Percentiles rank a stretch among this genome's conserved stretches.
Conservation (phyloP, 2,888 invertebrate genomes). For the Resseliella maxima region DNA sequence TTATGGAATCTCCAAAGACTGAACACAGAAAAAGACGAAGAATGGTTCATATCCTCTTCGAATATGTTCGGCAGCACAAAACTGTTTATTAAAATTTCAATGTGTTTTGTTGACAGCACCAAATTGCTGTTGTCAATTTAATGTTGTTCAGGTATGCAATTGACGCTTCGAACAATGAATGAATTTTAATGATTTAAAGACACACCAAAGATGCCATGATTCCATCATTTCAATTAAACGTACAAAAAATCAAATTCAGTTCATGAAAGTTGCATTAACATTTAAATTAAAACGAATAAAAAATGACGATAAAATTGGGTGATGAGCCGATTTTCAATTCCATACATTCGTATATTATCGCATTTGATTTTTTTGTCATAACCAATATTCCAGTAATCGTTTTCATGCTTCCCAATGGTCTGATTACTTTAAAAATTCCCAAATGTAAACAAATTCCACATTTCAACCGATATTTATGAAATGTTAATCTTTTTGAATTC, state of each 20-base stretch:
- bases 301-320: not conserved
- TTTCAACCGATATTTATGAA: not conserved
- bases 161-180: constrained; percentile 43
- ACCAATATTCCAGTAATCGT: not conserved
- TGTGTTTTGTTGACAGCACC: not conserved
- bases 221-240: not conserved
- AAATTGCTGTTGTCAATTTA: not conserved
- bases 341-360: not conserved
- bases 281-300: not conserved
- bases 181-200: not conserved
- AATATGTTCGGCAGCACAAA: not conserved
- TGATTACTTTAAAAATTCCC: not conserved
- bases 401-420: not conserved
- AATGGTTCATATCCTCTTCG: not conserved
- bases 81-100: not conserved
- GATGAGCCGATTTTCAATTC: not conserved
- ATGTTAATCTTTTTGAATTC: not conserved
- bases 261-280: not conserved
- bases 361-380: not conserved
- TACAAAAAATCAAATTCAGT: not conserved
- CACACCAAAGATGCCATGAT: too few relatives aligned
- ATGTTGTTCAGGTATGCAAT: not conserved
- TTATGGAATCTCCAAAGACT: not conserved
- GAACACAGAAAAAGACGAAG: not conserved
- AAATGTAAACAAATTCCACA: not conserved